phyloP scores from a whole-genome alignment of 2,888 invertebrate genomes.

The Desoria tigrina region DNA sequence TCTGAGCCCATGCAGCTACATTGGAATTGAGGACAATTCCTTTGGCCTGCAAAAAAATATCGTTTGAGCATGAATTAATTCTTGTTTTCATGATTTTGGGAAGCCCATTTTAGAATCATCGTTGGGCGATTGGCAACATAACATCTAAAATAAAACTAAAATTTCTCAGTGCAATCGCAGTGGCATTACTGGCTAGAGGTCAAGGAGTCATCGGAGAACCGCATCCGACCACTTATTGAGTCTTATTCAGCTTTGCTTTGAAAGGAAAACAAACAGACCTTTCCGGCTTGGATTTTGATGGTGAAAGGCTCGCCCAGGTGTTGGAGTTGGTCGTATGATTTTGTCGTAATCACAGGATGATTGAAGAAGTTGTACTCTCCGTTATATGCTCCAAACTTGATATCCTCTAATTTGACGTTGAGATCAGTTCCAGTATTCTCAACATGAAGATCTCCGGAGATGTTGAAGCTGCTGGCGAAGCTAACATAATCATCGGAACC shows the following conservation, averaged over 20 bases:
- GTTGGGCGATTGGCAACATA: no score
- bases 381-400: constrained; percentile 47
- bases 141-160: constrained; percentile 5
- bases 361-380: constrained; percentile 34
- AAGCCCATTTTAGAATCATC: no score
- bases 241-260: background rate
- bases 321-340: constrained; percentile 45
- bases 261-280: constrained; percentile 35
- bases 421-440: constrained; percentile 37
- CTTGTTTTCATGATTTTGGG: background rate
- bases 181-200: no score
- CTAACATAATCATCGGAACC: constrained; percentile 49
- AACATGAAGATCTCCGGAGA: constrained; percentile 48
- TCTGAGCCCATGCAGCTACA: constrained; percentile 49
- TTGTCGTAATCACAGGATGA: constrained; percentile 21
- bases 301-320: constrained; percentile 49
- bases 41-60: constrained; percentile 40
- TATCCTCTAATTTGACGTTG: constrained; percentile 44
- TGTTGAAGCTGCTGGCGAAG: constrained; percentile 45
- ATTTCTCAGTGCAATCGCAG: no score
- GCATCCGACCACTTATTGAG: background rate
- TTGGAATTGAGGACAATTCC: constrained; percentile 43
- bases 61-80: background rate
- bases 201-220: no score
- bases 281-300: constrained; percentile 43